A percentile compares a stretch with the other conserved stretches of the same genome.
Evolutionary conservation across 2,113 vertebrate genomes (phyloP).

Genomic region (Oreocharis arfaki): DNA sequence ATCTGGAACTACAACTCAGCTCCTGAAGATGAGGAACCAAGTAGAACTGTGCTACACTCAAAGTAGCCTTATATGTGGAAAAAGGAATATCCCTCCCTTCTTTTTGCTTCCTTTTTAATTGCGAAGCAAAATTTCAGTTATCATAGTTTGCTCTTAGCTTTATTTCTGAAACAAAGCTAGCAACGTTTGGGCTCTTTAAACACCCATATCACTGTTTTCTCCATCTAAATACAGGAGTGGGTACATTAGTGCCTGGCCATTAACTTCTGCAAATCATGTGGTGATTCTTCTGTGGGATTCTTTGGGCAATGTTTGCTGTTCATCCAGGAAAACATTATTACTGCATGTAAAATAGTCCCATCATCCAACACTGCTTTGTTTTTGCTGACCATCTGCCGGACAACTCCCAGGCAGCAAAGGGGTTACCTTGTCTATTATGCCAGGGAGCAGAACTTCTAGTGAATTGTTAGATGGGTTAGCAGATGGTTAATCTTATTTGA

Average conservation of each 20-base stretch:
- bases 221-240: not conserved
- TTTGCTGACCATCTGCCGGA: not conserved
- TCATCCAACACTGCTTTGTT: not conserved
- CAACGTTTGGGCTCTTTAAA: not conserved
- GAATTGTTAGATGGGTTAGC: not conserved
- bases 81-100: not conserved
- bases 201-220: not conserved
- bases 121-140: not conserved
- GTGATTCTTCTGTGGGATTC: not conserved
- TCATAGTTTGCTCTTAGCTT: not conserved
- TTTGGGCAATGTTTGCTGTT: not conserved
- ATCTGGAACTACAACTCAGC: not conserved
- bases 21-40: not conserved
- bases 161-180: not conserved
- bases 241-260: slow-evolving; percentile 2
- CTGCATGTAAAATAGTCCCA: not conserved
- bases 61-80: not conserved
- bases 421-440: not conserved
- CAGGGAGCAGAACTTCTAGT: not conserved
- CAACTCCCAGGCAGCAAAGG: not conserved
- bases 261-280: slow-evolving; percentile 5
- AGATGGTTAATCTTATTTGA: slow-evolving; percentile 41
- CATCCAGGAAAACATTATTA: not conserved
- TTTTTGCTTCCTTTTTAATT: not conserved
- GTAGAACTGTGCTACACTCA: not conserved